Evolutionary conservation across 2,888 invertebrate species (phyloP).

Genomic region (Trichogramma evanescens): DNA sequence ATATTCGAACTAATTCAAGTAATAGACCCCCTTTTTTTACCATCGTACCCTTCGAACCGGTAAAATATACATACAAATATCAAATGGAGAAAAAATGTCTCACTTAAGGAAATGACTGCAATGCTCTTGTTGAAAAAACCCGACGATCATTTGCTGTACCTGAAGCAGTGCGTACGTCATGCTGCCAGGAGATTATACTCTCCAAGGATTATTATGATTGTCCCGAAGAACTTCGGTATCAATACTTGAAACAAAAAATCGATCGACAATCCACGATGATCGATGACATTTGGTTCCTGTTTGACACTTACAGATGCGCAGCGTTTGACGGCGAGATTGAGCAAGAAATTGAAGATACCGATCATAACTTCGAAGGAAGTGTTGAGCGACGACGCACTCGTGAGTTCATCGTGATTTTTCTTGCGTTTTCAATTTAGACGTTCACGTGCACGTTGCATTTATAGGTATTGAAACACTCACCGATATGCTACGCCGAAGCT

Average conservation of each 20-base stretch:
- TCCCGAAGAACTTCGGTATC: constrained; percentile 48
- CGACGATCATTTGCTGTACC: constrained; percentile 57
- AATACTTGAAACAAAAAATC: no score
- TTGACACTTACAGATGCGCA: no score
- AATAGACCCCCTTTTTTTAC: constrained; percentile 19
- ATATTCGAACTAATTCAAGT: constrained; percentile 62
- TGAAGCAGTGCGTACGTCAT: constrained; percentile 54
- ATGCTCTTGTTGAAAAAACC: constrained; percentile 57
- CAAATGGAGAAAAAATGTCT: not conserved
- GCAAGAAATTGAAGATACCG: constrained; percentile 27
- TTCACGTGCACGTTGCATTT: not conserved
- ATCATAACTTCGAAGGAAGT: constrained; percentile 25
- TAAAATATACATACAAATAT: not conserved
- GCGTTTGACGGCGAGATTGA: constrained; percentile 14
- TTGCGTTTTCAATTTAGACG: no score
- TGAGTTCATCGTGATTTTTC: constrained; percentile 7
- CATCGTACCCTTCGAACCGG: not conserved
- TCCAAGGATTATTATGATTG: constrained; percentile 53
- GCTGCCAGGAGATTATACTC: constrained; percentile 50
- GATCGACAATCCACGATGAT: no score
- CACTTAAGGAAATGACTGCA: constrained; percentile 53
- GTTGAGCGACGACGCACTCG: constrained; percentile 3
- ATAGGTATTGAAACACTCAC: not conserved
- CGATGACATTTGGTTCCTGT: not conserved
- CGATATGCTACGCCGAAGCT: constrained; percentile 3